A percentile compares a stretch with the other conserved stretches of the same genome.
phyloP scores from a whole-genome alignment of 2,113 vertebrate genomes.

The Odocoileus hemionus region DNA sequence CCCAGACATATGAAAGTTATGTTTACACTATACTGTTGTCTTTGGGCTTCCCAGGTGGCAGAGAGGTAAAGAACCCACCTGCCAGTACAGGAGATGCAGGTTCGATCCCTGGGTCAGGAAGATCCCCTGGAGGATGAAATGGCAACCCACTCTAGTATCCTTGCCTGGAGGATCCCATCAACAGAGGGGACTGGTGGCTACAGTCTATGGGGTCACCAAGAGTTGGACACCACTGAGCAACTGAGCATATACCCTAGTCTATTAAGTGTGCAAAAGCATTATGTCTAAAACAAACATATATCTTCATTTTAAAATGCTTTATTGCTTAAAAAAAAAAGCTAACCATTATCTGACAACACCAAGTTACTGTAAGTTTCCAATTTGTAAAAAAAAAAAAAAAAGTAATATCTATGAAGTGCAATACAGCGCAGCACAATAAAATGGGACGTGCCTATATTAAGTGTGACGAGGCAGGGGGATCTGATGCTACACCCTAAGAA shows the following conservation, averaged over 20 bases:
- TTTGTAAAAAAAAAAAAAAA: not conserved
- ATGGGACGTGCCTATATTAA: no score
- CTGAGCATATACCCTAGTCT: not conserved
- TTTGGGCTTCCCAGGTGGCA: not conserved
- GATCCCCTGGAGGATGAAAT: not conserved
- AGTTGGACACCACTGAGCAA: not conserved
- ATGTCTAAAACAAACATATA: not conserved
- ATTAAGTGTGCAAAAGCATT: not conserved
- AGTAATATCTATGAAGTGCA: not conserved
- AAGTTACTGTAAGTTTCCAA: not conserved
- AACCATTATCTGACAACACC: not conserved
- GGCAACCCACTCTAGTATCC: not conserved
- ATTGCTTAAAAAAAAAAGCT: not conserved
- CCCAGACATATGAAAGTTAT: not conserved
- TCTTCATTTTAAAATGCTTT: not conserved
- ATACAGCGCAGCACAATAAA: not conserved
- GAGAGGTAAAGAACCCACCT: not conserved
- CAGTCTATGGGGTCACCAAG: not conserved
- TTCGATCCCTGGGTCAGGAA: not conserved
- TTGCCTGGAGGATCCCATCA: not conserved
- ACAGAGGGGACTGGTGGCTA: not conserved
- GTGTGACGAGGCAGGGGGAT: not conserved
- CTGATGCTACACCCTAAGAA: not conserved
- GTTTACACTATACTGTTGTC: not conserved
- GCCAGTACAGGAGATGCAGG: not conserved